These are phyloP conservation scores for Gorilla gorilla DNA, from an alignment of 2,113 vertebrate species.

Conservation along the genomic window DNA sequence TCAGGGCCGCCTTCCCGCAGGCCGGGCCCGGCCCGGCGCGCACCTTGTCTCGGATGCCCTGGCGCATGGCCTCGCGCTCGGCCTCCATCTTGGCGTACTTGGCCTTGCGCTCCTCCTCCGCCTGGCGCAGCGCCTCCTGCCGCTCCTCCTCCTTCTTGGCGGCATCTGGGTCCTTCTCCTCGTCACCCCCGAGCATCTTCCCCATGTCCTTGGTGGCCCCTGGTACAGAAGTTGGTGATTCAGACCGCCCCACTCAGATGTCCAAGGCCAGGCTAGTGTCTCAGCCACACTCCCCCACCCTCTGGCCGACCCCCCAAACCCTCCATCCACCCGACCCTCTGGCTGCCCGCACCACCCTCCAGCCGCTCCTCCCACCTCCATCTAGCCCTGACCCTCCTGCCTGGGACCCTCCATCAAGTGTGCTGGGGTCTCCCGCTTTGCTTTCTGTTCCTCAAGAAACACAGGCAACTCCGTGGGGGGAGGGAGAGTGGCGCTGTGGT, in stretches of 20 bases:
- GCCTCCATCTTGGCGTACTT: conserved; percentile 95
- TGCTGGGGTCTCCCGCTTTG: too few relatives aligned
- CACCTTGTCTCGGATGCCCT: conserved; percentile 97
- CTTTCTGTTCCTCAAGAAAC: too few relatives aligned
- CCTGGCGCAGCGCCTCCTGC: conserved; percentile 93
- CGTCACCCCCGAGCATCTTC: conserved; percentile 91
- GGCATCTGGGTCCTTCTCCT: conserved; percentile 92
- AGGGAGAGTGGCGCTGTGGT: too few relatives aligned
- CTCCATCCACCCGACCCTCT: too few relatives aligned
- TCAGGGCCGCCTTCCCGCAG: neutral
- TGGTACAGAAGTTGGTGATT: conserved; percentile 57
- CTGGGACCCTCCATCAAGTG: too few relatives aligned
- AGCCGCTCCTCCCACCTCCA: too few relatives aligned
- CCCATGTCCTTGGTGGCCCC: conserved; percentile 94
- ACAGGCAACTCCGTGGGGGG: too few relatives aligned
- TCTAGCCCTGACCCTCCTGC: too few relatives aligned
- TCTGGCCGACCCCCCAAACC: too few relatives aligned
- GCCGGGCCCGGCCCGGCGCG: neutral
- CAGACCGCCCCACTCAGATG: neutral
- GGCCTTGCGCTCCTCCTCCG: conserved; percentile 95
- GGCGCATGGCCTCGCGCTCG: conserved; percentile 93
- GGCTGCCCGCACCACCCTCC: too few relatives aligned
- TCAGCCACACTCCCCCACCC: neutral
- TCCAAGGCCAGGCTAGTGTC: neutral
- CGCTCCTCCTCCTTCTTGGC: conserved; percentile 95